phyloP scores from a whole-genome alignment of 2,113 vertebrate species.

The Bufo gargarizans region DNA sequence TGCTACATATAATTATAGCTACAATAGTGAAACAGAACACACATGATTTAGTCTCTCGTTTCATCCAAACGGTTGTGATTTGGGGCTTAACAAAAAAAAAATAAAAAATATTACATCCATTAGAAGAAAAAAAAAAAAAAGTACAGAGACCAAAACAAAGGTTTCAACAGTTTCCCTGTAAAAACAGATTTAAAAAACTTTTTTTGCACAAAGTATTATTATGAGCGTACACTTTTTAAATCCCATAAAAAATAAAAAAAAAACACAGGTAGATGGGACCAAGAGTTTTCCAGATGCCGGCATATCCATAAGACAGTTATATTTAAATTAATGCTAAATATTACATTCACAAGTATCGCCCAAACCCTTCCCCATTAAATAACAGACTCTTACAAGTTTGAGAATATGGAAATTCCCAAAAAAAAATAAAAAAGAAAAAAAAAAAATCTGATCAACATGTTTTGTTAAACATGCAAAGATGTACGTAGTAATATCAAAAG shows the following conservation, averaged over 20 bases:
- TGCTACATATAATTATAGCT: constrained; percentile 84
- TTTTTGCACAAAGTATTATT: constrained; percentile 31
- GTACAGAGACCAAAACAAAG: constrained; percentile 35
- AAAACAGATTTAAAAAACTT: constrained; percentile 40
- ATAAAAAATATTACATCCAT: neutral
- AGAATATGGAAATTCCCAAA: constrained; percentile 63
- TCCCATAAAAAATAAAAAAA: neutral
- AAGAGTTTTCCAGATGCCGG: constrained; percentile 70
- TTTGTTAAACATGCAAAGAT: constrained; percentile 61
- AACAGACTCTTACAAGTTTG: constrained; percentile 70
- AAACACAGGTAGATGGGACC: constrained; percentile 67
- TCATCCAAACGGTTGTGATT: constrained; percentile 77
- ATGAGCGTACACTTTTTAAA: constrained; percentile 22
- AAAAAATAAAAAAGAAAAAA: constrained; percentile 61
- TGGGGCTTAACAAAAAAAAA: constrained; percentile 68
- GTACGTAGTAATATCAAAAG: constrained; percentile 63
- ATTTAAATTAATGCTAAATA: constrained; percentile 68
- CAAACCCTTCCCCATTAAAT: constrained; percentile 64
- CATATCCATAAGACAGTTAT: constrained; percentile 68
- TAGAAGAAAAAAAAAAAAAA: neutral
- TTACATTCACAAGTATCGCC: constrained; percentile 74
- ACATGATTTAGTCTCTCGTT: constrained; percentile 84
- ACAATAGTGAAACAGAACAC: constrained; percentile 87
- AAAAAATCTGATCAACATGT: constrained; percentile 67
- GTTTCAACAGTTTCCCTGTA: neutral